Percentiles rank a stretch among this genome's conserved stretches.
phyloP scores from a whole-genome alignment of 2,888 invertebrate genomes.

The Tetranychus piercei region DNA sequence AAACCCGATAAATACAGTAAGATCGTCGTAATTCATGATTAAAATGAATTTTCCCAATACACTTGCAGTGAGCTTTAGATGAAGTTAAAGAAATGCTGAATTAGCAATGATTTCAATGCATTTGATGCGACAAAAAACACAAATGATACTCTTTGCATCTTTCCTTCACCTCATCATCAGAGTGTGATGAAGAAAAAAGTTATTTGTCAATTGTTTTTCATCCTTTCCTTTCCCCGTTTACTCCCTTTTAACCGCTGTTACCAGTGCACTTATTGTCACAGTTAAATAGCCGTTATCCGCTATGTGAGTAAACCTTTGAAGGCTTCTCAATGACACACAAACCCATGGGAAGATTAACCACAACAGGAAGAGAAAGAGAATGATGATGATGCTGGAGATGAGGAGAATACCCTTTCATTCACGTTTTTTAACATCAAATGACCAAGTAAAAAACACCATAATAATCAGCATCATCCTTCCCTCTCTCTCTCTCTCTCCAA shows the following conservation, averaged over 20 bases:
- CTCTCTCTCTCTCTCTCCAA: neutral
- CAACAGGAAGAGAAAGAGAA: neutral
- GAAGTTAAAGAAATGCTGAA: no score
- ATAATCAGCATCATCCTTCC: neutral
- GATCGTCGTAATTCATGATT: no score
- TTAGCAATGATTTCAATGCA: no score
- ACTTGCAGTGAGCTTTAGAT: no score
- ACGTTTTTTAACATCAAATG: neutral
- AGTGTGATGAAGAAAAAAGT: no score
- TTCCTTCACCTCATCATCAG: no score
- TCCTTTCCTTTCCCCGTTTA: neutral
- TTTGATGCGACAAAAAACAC: no score
- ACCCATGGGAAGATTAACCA: neutral
- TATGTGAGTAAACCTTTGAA: neutral
- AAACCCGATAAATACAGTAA: no score
- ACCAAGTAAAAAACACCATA: neutral
- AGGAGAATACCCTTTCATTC: neutral
- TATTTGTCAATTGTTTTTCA: no score
- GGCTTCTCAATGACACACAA: conserved; percentile 1
- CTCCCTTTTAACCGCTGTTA: neutral
- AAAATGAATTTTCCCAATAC: no score
- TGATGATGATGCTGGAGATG: neutral
- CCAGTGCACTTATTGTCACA: neutral
- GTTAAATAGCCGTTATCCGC: neutral
- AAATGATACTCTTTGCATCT: no score